These are phyloP conservation scores for Bemisia tabaci DNA, from an alignment of 1,140 invertebrate genomes.

Conservation along the genomic window DNA sequence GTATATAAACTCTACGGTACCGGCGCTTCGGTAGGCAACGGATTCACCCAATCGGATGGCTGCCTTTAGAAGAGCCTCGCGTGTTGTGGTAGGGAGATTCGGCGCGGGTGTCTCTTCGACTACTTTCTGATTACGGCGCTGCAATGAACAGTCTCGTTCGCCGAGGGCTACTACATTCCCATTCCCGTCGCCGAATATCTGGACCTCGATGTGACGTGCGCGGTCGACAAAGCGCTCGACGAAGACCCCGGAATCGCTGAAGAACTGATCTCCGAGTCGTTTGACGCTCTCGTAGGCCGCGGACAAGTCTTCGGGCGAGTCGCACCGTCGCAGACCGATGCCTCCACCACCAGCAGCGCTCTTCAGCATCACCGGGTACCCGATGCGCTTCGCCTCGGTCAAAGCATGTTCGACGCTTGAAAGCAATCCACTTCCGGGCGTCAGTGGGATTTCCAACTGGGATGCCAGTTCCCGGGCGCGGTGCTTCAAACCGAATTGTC, in stretches of 20 bases:
- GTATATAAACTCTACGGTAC: slow-evolving; percentile 46
- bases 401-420: slow-evolving; percentile 44
- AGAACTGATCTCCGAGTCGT: slow-evolving; percentile 82
- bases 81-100: background rate
- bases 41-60: slow-evolving; percentile 10
- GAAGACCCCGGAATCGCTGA: slow-evolving; percentile 78
- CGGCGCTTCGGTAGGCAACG: slow-evolving; percentile 34
- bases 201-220: slow-evolving; percentile 45
- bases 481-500: slow-evolving; percentile 97
- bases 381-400: slow-evolving; percentile 40
- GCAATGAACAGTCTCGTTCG: slow-evolving; percentile 93
- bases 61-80: background rate
- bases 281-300: slow-evolving; percentile 17
- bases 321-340: slow-evolving; percentile 58
- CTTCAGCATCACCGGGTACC: slow-evolving; percentile 66
- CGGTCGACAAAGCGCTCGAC: slow-evolving; percentile 78
- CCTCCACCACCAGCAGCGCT: slow-evolving; percentile 57
- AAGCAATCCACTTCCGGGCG: slow-evolving; percentile 82
- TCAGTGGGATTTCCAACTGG: slow-evolving; percentile 77
- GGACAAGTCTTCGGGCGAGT: slow-evolving; percentile 29
- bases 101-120: slow-evolving; percentile 92
- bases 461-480: slow-evolving; percentile 88
- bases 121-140: slow-evolving; percentile 93
- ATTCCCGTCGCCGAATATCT: slow-evolving; percentile 19
- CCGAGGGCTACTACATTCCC: slow-evolving; percentile 16